Conservation (phyloP, 2,888 invertebrate species). For the Heliconius sara region DNA sequence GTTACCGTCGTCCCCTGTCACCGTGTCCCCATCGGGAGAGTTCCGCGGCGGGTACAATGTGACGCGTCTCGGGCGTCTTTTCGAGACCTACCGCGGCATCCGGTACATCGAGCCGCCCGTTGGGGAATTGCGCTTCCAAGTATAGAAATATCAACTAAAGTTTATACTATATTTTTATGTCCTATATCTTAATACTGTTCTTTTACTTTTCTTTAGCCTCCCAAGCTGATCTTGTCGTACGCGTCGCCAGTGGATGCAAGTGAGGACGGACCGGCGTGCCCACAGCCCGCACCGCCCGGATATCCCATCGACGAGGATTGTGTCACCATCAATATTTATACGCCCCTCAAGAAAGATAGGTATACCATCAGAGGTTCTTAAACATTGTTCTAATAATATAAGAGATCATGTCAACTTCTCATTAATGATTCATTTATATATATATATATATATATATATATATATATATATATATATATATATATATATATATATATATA, state of each 20-base stretch:
- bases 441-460: too few relatives aligned
- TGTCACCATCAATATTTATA: constrained; percentile 86
- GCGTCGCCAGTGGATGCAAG: constrained; percentile 81
- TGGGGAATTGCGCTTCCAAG: constrained; percentile 68
- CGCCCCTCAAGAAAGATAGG: constrained; percentile 53
- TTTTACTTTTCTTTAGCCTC: constrained; percentile 63
- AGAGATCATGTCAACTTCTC: too few relatives aligned
- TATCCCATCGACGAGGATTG: constrained; percentile 85
- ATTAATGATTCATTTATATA: too few relatives aligned
- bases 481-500: too few relatives aligned
- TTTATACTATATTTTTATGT: neutral
- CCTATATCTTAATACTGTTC: neutral
- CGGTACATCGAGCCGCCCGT: constrained; percentile 72
- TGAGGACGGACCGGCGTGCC: constrained; percentile 84
- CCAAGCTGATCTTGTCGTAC: constrained; percentile 80
- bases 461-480: too few relatives aligned
- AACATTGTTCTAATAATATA: too few relatives aligned
- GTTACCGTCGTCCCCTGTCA: constrained; percentile 48
- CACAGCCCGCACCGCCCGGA: constrained; percentile 64
- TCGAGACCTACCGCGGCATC: constrained; percentile 76
- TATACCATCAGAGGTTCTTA: constrained; percentile 11
- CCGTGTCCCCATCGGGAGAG: constrained; percentile 58
- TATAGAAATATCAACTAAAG: constrained; percentile 33
- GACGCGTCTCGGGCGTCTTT: constrained; percentile 63
- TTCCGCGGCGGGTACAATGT: constrained; percentile 68